phyloP scores from a whole-genome alignment of 2,888 invertebrate species.

The Dasysyrphus tricinctus region DNA sequence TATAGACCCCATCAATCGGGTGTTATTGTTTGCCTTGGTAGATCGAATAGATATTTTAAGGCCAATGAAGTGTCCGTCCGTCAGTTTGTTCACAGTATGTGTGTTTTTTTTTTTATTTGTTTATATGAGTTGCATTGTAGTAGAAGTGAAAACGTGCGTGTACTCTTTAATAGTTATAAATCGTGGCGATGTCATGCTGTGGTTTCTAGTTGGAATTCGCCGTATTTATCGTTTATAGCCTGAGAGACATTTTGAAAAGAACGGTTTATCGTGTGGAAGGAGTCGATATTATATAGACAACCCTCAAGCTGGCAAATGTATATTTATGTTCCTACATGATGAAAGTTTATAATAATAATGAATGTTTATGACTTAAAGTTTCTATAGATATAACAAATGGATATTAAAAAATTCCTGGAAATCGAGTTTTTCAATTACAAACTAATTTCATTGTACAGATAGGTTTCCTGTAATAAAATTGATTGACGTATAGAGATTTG shows the following conservation, averaged over 20 bases:
- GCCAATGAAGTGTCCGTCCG: slow-evolving; percentile 34
- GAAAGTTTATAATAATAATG: slow-evolving; percentile 9
- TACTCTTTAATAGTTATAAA: slow-evolving; percentile 33
- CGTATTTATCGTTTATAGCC: background rate
- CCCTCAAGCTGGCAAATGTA: background rate
- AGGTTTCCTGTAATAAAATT: background rate
- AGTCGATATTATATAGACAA: background rate
- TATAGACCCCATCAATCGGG: background rate
- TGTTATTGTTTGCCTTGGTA: slow-evolving; percentile 33
- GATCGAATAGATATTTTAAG: slow-evolving; percentile 28
- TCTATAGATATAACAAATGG: background rate
- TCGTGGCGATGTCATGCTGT: slow-evolving; percentile 29
- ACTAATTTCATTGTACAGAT: background rate
- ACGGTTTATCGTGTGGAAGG: slow-evolving; percentile 6
- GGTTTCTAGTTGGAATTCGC: slow-evolving; percentile 13
- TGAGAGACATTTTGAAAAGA: slow-evolving; percentile 1
- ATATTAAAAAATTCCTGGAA: background rate
- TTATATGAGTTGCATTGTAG: background rate
- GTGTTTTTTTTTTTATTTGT: slow-evolving; percentile 22
- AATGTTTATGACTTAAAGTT: slow-evolving; percentile 5
- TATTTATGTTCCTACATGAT: background rate
- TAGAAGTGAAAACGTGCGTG: slow-evolving; percentile 35
- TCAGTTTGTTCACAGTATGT: background rate
- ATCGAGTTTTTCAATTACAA: background rate
- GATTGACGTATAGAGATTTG: background rate